Evolutionary conservation across 2,888 invertebrate species (phyloP).

Genomic region (Isoperla grammatica): DNA sequence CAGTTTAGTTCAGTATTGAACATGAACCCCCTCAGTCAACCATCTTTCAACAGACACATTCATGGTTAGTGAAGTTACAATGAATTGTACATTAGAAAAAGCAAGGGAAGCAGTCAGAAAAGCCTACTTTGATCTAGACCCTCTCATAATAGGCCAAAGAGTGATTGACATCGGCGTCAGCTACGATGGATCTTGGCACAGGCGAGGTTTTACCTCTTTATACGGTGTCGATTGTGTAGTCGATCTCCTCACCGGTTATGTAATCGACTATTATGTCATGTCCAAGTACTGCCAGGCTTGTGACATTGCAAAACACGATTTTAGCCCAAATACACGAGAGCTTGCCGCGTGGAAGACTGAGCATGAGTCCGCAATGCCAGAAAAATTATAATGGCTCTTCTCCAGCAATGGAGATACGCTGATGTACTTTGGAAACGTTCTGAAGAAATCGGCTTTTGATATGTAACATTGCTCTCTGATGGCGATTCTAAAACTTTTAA

Average conservation of each 20-base stretch:
- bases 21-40: background rate
- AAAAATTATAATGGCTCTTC: slow-evolving; percentile 29
- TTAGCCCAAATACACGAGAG: too few species aligned
- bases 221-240: slow-evolving; percentile 30
- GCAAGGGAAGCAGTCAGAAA: background rate
- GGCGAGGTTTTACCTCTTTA: slow-evolving; percentile 29
- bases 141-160: background rate
- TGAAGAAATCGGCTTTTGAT: slow-evolving; percentile 9
- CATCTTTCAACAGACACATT: background rate
- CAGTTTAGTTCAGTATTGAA: background rate
- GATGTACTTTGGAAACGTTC: slow-evolving; percentile 25
- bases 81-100: background rate
- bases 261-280: slow-evolving; percentile 29
- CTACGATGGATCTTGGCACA: slow-evolving; percentile 29
- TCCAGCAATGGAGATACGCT: slow-evolving; percentile 29
- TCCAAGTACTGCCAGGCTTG: slow-evolving; percentile 31
- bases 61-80: too few species aligned
- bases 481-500: slow-evolving; percentile 19
- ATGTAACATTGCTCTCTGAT: slow-evolving; percentile 23
- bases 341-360: too few species aligned
- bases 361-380: background rate
- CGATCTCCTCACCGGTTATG: slow-evolving; percentile 26
- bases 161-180: background rate
- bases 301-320: too few species aligned
- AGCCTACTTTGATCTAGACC: background rate